Evolutionary conservation across 2,797 vertebrate genomes (phyloP), one percentile per base, ranked within the genome.

Genomic region (Paramormyrops hopkinsi): DNA sequence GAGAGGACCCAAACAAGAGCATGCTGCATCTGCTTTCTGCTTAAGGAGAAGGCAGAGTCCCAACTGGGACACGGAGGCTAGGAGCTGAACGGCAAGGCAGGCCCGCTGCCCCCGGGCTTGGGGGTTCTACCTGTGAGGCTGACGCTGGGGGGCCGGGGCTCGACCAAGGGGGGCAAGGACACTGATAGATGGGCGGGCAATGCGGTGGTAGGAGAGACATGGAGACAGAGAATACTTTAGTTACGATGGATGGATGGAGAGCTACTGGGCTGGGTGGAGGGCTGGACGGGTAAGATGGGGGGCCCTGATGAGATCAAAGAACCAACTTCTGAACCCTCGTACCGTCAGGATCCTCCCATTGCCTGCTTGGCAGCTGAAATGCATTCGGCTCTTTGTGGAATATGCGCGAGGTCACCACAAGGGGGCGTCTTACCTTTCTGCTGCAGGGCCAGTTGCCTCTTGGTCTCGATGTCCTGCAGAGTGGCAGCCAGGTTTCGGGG

Each of bases 391-490:
- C 48, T 25, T 25, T 50, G 44, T 33, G 83, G 48, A 6, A 51
- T 29, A 86, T 1, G 12, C 22, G 3, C 4, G 5, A 33, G 76
- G 83, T 51, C 1, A 51, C 50, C 48, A 73, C 65, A 29, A 11
- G 25, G 29, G 65, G 65, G 12, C 65, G 11, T 6, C 65, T 95
- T 93, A 98, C 98, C 98, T 97, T 98, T 99, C 96, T 99, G 98
- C 95, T 98, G 98, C 92, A 99, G 94, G 90, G 97, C 97, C 85
- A 97, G 95, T 94, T 99, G 98, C 79, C 98, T 96, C 94, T 99
- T 99, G 92, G 95, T 96, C 95, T 99, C 97, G 0, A 99, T 99
- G 95, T 98, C 98, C 94, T 99, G 98, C 93, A 99, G 95, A 0
- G 97, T 99, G 88, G 97, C 96, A 0, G 96, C 97, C 93, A 99